Percentiles rank a stretch among this genome's conserved stretches.
phyloP scores from a whole-genome alignment of 1,140 invertebrate species.

The Ostrea edulis region DNA sequence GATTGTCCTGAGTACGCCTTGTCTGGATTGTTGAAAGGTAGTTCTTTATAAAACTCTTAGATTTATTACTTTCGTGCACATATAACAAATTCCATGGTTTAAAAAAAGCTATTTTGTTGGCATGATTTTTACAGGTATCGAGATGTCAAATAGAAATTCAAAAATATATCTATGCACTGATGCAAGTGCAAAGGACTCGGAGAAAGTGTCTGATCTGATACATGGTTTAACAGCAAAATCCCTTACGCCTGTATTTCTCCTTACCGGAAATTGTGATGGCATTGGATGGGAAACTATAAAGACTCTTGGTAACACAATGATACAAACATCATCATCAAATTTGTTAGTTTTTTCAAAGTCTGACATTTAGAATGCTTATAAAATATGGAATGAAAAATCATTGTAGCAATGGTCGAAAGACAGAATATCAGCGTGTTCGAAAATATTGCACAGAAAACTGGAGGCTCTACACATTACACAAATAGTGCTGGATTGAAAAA shows the following conservation, averaged over 20 bases:
- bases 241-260: background rate
- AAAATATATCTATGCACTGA: slow-evolving; percentile 52
- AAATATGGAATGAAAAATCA: no score
- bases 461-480: background rate
- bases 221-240: background rate
- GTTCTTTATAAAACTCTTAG: background rate
- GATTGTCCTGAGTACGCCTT: slow-evolving; percentile 65
- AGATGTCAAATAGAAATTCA: slow-evolving; percentile 14
- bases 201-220: background rate
- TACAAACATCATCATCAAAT: no score
- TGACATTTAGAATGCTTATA: no score
- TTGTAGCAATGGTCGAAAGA: no score
- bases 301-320: no score
- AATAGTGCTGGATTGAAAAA: no score
- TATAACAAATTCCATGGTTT: background rate
- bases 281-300: no score
- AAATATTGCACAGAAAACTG: background rate
- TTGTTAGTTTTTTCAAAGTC: no score
- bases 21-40: slow-evolving; percentile 63
- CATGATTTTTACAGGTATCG: slow-evolving; percentile 25
- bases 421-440: no score
- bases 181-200: slow-evolving; percentile 49
- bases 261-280: background rate
- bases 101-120: background rate
- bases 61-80: background rate